Evolutionary conservation across 2,888 invertebrate genomes (phyloP), one percentile per base, ranked within the genome.

Genomic region (Esperia sulphurella): DNA sequence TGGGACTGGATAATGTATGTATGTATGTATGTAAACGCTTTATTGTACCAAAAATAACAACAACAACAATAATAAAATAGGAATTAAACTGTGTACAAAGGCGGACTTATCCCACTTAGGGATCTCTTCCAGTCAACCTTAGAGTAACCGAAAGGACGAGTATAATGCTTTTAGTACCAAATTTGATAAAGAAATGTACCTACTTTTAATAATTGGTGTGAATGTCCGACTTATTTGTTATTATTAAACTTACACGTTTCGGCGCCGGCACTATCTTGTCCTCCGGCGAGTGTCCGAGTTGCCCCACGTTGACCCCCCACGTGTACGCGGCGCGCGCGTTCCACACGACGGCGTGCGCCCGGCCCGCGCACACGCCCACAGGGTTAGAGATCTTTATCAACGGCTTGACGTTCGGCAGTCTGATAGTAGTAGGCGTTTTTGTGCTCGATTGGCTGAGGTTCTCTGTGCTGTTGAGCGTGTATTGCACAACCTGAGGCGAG

Each of bases 231-330:
- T 3, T 21, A 21, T 3, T 21, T 21, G 5, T 21, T 2, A 3
- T 21, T 5, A 21, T 21, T 21, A 21, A 21, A 41, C 75, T 77
- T 10, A 92, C 91, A 59, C 77, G 61, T 69, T 88, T 92, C 0
- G 92, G 92, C 0, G 72, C 58, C 0, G 82, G 53, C 0, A 92
- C 74, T 3, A 79, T 52, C 54, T 79, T 84, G 10, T 90, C 90
- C 12, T 80, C 79, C 71, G 82, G 89, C 54, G 83, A 83, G 56
- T 94, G 94, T 1, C 96, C 96, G 62, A 97, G 81, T 68, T 97
- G 97, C 0, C 97, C 97, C 45, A 92, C 91, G 83, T 97, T 96
- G 3, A 92, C 84, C 1, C 97, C 97, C 94, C 95, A 97, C 0
- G 95, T 94, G 74, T 92, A 96, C 0, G 96, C 78, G 0, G 89